Conservation (phyloP, 2,888 invertebrate species). For the Drosophila anomelani region DNA sequence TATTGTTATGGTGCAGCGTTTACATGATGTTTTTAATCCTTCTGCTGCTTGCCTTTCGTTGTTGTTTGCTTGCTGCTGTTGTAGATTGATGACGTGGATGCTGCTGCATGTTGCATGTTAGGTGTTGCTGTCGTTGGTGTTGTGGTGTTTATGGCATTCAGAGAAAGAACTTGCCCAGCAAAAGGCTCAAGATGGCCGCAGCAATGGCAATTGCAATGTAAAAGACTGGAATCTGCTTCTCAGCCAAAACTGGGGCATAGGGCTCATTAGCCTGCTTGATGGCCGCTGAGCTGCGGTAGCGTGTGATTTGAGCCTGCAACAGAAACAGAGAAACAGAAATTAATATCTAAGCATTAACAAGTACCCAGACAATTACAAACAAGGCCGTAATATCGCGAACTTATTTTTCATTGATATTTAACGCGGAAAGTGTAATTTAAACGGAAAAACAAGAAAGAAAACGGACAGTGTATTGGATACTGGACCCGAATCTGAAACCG, state of each 20-base stretch:
- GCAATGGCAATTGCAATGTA: slow-evolving; percentile 89
- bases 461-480: not conserved
- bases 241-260: slow-evolving; percentile 87
- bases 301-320: slow-evolving; percentile 88
- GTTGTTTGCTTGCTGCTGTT: slow-evolving; percentile 32
- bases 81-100: slow-evolving; percentile 15
- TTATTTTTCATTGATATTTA: not conserved
- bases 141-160: slow-evolving; percentile 86
- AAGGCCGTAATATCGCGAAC: not conserved
- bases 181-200: slow-evolving; percentile 90
- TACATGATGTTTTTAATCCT: slow-evolving; percentile 12
- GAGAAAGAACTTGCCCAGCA: slow-evolving; percentile 93
- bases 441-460: not conserved
- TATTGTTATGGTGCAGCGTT: slow-evolving; percentile 4
- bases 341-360: not conserved
- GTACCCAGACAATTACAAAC: not conserved
- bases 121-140: slow-evolving; percentile 27
- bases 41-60: slow-evolving; percentile 37
- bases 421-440: not conserved
- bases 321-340: not conserved
- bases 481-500: too few species aligned
- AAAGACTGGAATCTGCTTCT: slow-evolving; percentile 87
- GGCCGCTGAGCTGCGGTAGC: slow-evolving; percentile 85
- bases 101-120: slow-evolving; percentile 25
- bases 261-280: slow-evolving; percentile 83